Base-by-base conservation (phyloP, 2,888 invertebrate genomes). In the Drosophila basisetae region DNA sequence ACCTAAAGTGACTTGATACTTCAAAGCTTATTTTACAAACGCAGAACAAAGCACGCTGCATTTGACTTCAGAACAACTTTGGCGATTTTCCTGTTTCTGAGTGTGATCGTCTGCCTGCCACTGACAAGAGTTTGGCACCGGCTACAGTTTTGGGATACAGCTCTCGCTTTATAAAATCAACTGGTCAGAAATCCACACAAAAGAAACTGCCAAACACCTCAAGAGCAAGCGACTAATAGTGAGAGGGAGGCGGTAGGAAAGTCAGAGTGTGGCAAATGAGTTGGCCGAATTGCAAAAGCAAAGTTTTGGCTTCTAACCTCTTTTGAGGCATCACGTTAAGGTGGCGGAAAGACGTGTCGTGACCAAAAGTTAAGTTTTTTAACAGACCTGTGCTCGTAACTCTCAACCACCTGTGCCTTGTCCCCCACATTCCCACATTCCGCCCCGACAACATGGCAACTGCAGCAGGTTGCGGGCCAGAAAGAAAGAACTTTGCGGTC, bases 111-210 rank as follows among this genome's bases (percentile, higher is more conserved):
- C 37, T 55, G 71, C 43, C 73, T 84, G 84, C 62, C 70, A 43
- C 77, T 82, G 89, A 89, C 87, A 83, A 73, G 83, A 74, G 70
- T 62, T 80, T 76, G 79, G 72, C 76, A 72, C 47, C 41, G 39
- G 53, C 60, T 33, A 67, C 63, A 71, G 68, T 75, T 68, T 66
- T 55, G 28, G 68, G 61, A 55, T 16, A 31, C 56, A n/a, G 41
- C 60, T 63, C 60, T 35, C 69, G 79, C 81, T 88, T 86, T 87
- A 81, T 84, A 80, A 83, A 79, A 80, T 87, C 89, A 86, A 82
- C 86, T 86, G 74, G 69, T 79, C 83, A 81, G 68, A 77, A 78
- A 75, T 84, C 69, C 74, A 61, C 67, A 80, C 77, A 78, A 82
- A 80, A 71, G 71, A 68, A 75, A 69, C 63, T 56, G 77, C 79